These are phyloP conservation scores for Typhlichthys eigenmanni DNA, from an alignment of 2,797 vertebrate genomes.

Conservation along the genomic window DNA sequence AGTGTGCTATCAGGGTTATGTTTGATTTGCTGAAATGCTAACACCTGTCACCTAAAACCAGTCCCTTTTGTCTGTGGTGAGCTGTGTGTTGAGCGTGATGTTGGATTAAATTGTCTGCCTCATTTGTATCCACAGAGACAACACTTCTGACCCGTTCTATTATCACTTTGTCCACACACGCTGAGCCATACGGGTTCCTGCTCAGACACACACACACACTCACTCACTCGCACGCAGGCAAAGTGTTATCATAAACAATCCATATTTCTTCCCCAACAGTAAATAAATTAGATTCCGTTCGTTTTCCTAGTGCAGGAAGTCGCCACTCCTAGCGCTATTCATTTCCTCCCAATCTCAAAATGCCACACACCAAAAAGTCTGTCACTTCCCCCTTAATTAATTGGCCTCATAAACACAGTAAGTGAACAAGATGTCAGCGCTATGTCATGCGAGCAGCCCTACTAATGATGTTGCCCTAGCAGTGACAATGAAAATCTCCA, in stretches of 20 bases:
- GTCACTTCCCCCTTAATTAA: conserved; percentile 51
- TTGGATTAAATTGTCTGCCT: not conserved
- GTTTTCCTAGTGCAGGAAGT: not conserved
- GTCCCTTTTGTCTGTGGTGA: not conserved
- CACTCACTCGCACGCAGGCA: not conserved
- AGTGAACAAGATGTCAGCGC: conserved; percentile 49
- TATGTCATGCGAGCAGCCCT: conserved; percentile 40
- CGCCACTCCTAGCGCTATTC: conserved; percentile 1
- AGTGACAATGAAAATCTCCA: conserved; percentile 62
- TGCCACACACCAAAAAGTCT: conserved; percentile 35
- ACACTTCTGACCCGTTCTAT: not conserved
- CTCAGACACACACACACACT: not conserved
- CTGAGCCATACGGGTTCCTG: not conserved
- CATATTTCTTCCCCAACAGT: not conserved
- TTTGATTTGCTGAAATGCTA: not conserved
- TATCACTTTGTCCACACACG: not conserved
- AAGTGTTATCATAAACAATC: not conserved
- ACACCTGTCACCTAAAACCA: not conserved
- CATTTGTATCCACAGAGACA: not conserved
- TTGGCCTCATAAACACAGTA: conserved; percentile 55
- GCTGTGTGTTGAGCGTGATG: not conserved
- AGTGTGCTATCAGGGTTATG: not conserved
- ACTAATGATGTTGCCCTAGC: conserved; percentile 40
- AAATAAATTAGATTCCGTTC: not conserved
- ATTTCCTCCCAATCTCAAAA: conserved; percentile 26